Evolutionary conservation across 2,113 vertebrate species (phyloP).

Genomic region (Sakesphorus luctuosus): DNA sequence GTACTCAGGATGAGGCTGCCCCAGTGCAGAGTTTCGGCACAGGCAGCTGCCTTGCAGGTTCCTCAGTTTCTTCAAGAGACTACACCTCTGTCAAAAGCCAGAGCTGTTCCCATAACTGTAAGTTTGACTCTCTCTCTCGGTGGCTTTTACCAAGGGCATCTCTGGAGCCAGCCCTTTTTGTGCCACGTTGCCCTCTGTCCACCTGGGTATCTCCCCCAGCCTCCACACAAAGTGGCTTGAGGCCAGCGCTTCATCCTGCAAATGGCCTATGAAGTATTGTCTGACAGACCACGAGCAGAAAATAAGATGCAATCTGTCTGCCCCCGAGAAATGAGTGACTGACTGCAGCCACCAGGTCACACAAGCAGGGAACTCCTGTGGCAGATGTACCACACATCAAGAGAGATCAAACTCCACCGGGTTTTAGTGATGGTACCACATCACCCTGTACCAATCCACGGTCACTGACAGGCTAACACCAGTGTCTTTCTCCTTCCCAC

Average conservation of each 20-base stretch:
- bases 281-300: not conserved
- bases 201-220: not conserved
- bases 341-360: not conserved
- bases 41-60: not conserved
- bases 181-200: not conserved
- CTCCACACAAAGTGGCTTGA: fast-evolving
- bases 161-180: not conserved
- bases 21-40: not conserved
- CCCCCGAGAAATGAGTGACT: not conserved
- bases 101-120: not conserved
- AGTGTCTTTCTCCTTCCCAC: not conserved
- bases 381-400: not conserved
- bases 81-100: not conserved
- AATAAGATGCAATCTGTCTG: not conserved
- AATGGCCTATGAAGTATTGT: not conserved
- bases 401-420: not conserved
- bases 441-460: not conserved
- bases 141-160: not conserved
- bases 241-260: not conserved
- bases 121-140: not conserved
- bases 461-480: not conserved
- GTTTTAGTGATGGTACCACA: not conserved
- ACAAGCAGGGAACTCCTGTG: not conserved
- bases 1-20: not conserved
- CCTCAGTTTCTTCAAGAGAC: not conserved